A percentile compares a stretch with the other conserved stretches of the same genome.
phyloP scores from a whole-genome alignment of 2,113 vertebrate species.

The Chunga burmeisteri region DNA sequence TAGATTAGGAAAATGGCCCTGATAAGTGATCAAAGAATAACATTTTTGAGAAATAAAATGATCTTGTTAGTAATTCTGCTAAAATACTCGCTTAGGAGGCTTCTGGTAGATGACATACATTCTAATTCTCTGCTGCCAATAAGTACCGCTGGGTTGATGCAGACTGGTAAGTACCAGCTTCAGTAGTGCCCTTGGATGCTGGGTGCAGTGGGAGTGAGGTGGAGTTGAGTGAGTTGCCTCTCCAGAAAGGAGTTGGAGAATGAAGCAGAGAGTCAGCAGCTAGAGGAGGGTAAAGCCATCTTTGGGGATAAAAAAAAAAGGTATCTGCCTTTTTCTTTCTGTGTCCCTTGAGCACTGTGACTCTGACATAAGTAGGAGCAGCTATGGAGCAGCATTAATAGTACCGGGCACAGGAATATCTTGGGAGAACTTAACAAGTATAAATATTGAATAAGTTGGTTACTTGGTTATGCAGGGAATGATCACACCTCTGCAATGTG shows the following conservation, averaged over 20 bases:
- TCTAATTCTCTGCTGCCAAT: neutral
- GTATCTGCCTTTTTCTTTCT: neutral
- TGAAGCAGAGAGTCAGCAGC: neutral
- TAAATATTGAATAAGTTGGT: neutral
- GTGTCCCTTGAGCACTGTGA: neutral
- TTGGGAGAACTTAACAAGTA: neutral
- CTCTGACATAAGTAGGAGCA: neutral
- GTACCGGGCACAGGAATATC: neutral
- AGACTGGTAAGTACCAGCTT: neutral
- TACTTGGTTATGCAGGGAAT: neutral
- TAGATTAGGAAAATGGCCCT: neutral
- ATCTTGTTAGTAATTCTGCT: neutral
- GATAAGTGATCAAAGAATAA: neutral
- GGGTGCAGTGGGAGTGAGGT: neutral
- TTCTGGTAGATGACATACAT: neutral
- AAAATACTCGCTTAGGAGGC: neutral
- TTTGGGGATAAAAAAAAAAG: neutral
- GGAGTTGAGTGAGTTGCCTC: too few species aligned
- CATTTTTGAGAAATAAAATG: neutral
- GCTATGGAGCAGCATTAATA: neutral
- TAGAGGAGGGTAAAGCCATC: neutral
- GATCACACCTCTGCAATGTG: neutral
- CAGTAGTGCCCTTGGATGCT: neutral
- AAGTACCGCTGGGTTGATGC: neutral
- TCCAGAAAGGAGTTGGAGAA: neutral